Conservation (phyloP, 2,113 vertebrate genomes). For the Clarias magur region DNA sequence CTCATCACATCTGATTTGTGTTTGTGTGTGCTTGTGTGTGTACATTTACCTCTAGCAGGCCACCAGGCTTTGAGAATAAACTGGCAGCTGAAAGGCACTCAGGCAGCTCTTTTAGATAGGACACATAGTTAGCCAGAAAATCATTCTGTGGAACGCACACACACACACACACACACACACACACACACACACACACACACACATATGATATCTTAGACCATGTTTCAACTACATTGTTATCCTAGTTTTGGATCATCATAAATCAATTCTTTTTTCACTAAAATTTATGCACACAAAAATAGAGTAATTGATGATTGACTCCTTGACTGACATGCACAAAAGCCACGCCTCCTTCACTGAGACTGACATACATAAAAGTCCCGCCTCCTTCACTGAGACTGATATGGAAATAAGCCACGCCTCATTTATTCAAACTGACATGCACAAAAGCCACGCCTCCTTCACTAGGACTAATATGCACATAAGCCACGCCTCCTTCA, state of each 20-base stretch:
- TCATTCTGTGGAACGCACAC: constrained; percentile 79
- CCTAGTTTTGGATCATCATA: background rate
- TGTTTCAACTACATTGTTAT: background rate
- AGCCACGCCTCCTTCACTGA: background rate
- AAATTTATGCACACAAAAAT: background rate
- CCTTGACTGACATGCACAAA: too few relatives aligned
- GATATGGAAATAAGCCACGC: too few relatives aligned
- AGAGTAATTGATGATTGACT: too few relatives aligned
- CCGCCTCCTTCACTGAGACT: too few relatives aligned
- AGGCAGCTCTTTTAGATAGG: constrained; percentile 92
- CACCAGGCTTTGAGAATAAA: constrained; percentile 65
- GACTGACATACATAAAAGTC: background rate
- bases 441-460: too few relatives aligned
- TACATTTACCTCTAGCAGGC: constrained; percentile 69
- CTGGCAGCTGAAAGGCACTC: constrained; percentile 89
- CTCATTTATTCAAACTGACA: too few relatives aligned
- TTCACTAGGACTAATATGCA: too few relatives aligned
- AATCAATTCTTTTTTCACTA: background rate
- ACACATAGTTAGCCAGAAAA: constrained; percentile 92
- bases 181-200: too few relatives aligned
- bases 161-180: background rate
- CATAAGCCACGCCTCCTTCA: too few relatives aligned
- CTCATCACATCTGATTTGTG: background rate
- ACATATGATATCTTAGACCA: background rate
- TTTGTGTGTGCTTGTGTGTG: constrained; percentile 16